Percentiles rank a stretch among this genome's conserved stretches.
Conservation (phyloP, 2,797 vertebrate species). For the Anabas testudineus region DNA sequence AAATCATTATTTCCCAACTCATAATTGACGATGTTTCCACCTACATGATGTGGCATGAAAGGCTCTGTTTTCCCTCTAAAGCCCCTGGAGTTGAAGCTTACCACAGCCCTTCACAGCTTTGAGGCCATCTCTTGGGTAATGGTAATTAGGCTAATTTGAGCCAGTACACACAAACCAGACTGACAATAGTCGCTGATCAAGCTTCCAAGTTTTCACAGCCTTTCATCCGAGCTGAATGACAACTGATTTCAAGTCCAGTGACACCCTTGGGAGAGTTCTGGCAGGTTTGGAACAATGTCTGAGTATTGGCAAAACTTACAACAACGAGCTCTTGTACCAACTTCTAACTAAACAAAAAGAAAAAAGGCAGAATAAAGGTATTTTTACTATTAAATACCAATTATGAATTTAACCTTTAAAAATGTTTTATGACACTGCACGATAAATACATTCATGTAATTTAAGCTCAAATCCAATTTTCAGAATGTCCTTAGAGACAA, state of each 20-base stretch:
- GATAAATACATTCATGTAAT: background rate
- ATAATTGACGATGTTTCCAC: background rate
- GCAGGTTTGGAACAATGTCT: conserved; percentile 46
- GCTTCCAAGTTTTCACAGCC: conserved; percentile 56
- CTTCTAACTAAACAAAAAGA: background rate
- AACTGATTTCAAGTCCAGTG: conserved; percentile 45
- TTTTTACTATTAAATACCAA: background rate
- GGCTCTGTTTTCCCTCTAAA: background rate
- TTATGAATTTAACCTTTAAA: background rate
- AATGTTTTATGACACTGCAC: background rate
- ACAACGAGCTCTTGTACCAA: conserved; percentile 24
- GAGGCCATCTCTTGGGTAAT: conserved; percentile 43
- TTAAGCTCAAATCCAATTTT: background rate
- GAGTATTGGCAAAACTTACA: conserved; percentile 9
- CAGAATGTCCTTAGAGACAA: background rate
- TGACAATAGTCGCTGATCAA: conserved; percentile 64
- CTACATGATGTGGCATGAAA: background rate
- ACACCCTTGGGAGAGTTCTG: conserved; percentile 37
- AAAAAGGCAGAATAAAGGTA: background rate
- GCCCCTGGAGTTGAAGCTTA: conserved; percentile 35
- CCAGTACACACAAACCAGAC: conserved; percentile 53
- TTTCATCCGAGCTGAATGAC: conserved; percentile 65
- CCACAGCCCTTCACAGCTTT: conserved; percentile 42
- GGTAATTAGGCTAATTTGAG: conserved; percentile 64
- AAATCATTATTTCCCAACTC: background rate